Evolutionary conservation across 2,113 vertebrate genomes (phyloP).

Genomic region (Thermophis baileyi): DNA sequence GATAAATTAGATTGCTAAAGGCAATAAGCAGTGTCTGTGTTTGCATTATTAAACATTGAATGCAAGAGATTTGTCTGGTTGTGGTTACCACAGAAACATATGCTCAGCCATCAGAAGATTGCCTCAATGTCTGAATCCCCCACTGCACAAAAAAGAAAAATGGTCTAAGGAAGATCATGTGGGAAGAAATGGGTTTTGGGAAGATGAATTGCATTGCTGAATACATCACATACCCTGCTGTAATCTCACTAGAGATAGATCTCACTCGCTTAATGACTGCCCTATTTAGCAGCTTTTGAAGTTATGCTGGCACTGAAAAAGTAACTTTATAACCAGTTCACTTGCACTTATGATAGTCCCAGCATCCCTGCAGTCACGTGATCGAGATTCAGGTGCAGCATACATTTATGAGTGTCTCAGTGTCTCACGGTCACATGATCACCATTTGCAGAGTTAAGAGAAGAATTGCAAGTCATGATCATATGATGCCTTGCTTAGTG

Average conservation of each 20-base stretch:
- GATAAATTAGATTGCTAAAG: constrained; percentile 26
- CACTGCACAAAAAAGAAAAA: background rate
- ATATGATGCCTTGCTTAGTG: background rate
- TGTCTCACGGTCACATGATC: background rate
- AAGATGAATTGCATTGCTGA: background rate
- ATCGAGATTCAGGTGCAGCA: background rate
- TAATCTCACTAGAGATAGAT: background rate
- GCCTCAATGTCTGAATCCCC: background rate
- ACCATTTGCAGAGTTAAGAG: background rate
- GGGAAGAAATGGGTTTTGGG: background rate
- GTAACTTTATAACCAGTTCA: background rate
- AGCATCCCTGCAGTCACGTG: background rate
- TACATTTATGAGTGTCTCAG: background rate
- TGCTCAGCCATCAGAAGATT: constrained; percentile 6
- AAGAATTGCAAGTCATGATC: background rate
- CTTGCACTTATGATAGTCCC: background rate
- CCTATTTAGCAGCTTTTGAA: background rate
- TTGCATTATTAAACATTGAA: constrained; percentile 26
- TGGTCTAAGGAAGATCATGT: background rate
- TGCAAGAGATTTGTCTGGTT: constrained; percentile 2
- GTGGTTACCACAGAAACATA: background rate
- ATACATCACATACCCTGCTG: background rate
- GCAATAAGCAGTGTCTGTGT: constrained; percentile 10
- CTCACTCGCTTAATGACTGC: background rate
- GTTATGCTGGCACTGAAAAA: background rate